These are phyloP conservation scores for Cabera pusaria DNA, from an alignment of 2,888 invertebrate species.

Conservation along the genomic window DNA sequence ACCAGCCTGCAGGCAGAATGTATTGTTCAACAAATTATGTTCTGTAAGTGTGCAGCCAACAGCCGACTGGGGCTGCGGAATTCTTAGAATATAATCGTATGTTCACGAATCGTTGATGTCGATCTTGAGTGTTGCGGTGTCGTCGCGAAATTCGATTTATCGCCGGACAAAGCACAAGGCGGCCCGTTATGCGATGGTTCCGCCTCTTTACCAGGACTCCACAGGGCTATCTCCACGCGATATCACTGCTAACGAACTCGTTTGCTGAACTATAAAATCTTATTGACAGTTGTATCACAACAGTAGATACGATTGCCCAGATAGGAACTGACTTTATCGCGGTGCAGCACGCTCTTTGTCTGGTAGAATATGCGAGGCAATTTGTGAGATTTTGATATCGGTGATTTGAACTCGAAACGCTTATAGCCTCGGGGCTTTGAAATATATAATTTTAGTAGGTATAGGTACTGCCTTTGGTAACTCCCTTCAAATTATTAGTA, in stretches of 20 bases:
- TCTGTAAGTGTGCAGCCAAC: too few species aligned
- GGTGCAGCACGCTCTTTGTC: conserved; percentile 21
- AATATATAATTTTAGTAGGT: conserved; percentile 1
- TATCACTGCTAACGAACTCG: conserved; percentile 66
- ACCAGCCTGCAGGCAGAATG: conserved; percentile 35
- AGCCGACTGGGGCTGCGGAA: conserved; percentile 38
- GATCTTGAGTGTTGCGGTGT: conserved; percentile 62
- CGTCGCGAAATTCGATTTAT: conserved; percentile 74
- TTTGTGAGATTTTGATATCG: conserved; percentile 19
- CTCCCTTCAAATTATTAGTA: too few species aligned
- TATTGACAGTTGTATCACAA: conserved; percentile 49
- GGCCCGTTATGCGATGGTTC: conserved; percentile 65
- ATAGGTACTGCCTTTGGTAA: too few species aligned
- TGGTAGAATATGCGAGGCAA: conserved; percentile 13
- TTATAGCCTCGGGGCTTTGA: conserved; percentile 1
- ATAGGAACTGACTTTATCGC: conserved; percentile 17
- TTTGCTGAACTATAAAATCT: conserved; percentile 49
- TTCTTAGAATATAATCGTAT: conserved; percentile 58
- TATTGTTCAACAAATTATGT: conserved; percentile 45
- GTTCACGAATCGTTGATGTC: conserved; percentile 58
- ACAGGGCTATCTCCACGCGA: conserved; percentile 66
- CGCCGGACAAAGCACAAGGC: conserved; percentile 57
- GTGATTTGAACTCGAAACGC: conserved; percentile 11
- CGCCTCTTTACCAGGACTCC: conserved; percentile 54
- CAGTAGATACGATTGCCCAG: conserved; percentile 23